A percentile compares a stretch with the other conserved stretches of the same genome.
phyloP scores from a whole-genome alignment of 2,888 invertebrate species.

The Stramonita haemastoma region DNA sequence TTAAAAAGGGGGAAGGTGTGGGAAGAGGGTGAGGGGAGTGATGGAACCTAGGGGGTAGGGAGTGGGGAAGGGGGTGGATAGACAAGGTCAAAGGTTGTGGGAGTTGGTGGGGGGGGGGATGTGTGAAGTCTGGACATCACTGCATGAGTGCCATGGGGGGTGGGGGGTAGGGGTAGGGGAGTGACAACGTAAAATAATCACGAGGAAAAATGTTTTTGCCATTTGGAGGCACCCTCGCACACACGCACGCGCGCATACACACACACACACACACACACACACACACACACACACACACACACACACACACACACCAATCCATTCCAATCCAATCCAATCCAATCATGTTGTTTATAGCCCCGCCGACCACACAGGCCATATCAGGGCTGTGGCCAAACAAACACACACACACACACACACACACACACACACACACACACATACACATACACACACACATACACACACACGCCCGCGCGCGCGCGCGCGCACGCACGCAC shows the following conservation, averaged over 20 bases:
- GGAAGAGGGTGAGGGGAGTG: background rate
- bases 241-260: background rate
- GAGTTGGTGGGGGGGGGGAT: too few species aligned
- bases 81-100: background rate
- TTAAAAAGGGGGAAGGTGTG: background rate
- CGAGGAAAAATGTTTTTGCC: background rate
- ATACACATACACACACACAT: background rate
- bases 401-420: too few species aligned
- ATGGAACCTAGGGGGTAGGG: background rate
- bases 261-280: background rate
- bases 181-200: too few species aligned
- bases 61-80: background rate
- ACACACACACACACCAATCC: background rate
- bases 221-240: background rate
- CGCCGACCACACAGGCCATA: too few species aligned
- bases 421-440: too few species aligned
- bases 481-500: background rate
- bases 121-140: too few species aligned
- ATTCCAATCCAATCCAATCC: background rate
- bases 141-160: too few species aligned
- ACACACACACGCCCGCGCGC: background rate
- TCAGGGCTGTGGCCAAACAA: too few species aligned
- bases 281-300: slow-evolving; percentile 5
- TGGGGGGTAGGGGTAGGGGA: too few species aligned
- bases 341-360: too few species aligned